These are phyloP conservation scores for Dipodomys ordii DNA, from an alignment of 2,113 vertebrate species.

Conservation along the genomic window DNA sequence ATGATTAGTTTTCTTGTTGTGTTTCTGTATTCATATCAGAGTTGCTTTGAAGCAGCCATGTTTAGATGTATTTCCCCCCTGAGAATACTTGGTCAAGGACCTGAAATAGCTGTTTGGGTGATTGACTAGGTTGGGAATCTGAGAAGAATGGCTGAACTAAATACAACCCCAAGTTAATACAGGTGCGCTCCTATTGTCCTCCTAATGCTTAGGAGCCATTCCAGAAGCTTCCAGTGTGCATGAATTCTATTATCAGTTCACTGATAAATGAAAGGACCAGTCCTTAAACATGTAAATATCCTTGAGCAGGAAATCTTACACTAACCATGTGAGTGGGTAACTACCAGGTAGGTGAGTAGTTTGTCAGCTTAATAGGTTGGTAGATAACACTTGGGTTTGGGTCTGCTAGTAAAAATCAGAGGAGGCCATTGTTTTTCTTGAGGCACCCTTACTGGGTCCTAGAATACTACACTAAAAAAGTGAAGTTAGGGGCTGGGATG, in stretches of 20 bases:
- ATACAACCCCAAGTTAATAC: neutral
- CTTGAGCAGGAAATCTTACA: neutral
- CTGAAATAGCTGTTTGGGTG: neutral
- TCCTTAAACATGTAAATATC: conserved; percentile 14
- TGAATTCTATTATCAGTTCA: neutral
- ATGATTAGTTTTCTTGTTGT: neutral
- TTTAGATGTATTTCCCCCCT: neutral
- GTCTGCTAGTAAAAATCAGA: neutral
- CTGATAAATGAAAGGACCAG: neutral
- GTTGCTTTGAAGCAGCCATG: neutral
- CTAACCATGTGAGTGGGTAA: neutral
- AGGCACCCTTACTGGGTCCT: neutral
- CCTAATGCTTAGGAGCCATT: neutral
- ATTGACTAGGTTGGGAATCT: neutral
- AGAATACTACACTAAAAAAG: neutral
- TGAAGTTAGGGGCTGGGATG: neutral
- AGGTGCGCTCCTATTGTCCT: neutral
- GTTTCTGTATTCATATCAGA: conserved; percentile 4
- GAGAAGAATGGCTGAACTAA: neutral
- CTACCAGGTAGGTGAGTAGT: neutral
- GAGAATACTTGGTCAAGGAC: neutral
- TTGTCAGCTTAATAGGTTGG: neutral
- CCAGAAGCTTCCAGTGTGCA: neutral
- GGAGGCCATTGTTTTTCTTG: neutral
- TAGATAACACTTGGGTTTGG: neutral